Percentiles rank a stretch among this genome's conserved stretches.
These are phyloP conservation scores for Tachycineta bicolor DNA, from an alignment of 2,113 vertebrate species.

Conservation along the genomic window DNA sequence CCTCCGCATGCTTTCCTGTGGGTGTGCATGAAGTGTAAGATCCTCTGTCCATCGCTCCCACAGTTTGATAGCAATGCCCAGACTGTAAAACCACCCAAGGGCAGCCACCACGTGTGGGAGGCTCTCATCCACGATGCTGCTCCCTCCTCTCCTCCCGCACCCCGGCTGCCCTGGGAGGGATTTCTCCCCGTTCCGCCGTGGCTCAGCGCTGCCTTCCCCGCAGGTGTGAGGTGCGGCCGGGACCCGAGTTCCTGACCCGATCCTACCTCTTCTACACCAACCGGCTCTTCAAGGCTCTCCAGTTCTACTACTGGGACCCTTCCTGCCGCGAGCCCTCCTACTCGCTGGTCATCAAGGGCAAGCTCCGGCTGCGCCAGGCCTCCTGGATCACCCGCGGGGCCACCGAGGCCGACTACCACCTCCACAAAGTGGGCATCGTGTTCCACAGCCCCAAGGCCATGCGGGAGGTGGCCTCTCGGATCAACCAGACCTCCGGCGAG, in stretches of 20 bases:
- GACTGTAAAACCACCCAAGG: not conserved
- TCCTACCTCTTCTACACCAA: constrained; percentile 87
- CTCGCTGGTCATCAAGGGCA: constrained; percentile 88
- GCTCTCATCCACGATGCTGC: not conserved
- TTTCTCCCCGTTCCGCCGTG: fast-evolving
- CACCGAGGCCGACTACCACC: constrained; percentile 86
- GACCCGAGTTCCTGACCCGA: constrained; percentile 89
- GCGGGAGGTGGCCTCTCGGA: constrained; percentile 65
- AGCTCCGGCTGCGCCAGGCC: constrained; percentile 83
- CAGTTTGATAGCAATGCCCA: fast-evolving
- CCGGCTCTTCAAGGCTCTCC: constrained; percentile 85
- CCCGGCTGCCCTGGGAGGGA: not conserved
- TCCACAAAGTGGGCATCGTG: constrained; percentile 86
- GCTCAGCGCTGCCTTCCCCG: not conserved
- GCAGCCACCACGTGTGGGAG: not conserved
- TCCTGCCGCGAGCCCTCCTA: constrained; percentile 81
- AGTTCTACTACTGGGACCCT: constrained; percentile 89
- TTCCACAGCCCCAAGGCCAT: constrained; percentile 82
- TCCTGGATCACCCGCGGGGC: constrained; percentile 90
- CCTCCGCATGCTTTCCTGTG: fast-evolving
- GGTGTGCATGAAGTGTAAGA: too few relatives aligned
- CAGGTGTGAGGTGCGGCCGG: constrained; percentile 89
- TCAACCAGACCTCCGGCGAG: constrained; percentile 47
- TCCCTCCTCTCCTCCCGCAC: fast-evolving
- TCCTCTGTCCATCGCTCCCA: fast-evolving